Base-by-base conservation (phyloP, 2,888 invertebrate species). In the Trachelus troglodyta region DNA sequence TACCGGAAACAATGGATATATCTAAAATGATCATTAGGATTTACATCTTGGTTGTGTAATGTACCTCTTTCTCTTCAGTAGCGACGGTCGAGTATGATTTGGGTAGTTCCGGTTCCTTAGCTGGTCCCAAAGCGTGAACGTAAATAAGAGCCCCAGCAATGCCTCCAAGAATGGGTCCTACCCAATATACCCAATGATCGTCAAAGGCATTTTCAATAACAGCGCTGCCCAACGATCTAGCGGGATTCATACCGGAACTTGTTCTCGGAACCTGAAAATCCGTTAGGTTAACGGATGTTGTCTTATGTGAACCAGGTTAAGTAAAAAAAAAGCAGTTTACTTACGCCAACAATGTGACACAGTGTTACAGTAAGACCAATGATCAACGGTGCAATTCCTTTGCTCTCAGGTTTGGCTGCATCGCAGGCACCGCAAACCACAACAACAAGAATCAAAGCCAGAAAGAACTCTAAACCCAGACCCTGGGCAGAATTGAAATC, bases 241-340 rank as follows among this genome's bases (percentile, higher is more conserved):
- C 98, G 0, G 98, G 97, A 92, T 98, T 98, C 98, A 98, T 98
- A 86, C 97, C 96, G 69, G 97, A 94, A 73, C 98, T 97, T 12
- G 98, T 98, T 85, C 92, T 93, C 69, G 92, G 92, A 68, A 94
- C 90, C 94, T 94, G 90, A 11, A 88, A 78, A 77, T 23, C 56
- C 75, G 75, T 40, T 31, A 35, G 56, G 56, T 56, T 23, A 56
- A 56, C 56, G 9, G 23, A 23, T 23, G 56, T 9, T 56, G 56
- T 56, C 2, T 23, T 23, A 23, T 23, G 56, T 56, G 56, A 56
- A 56, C 56, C 56, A 56, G 56, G 23, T 56, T 56, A 56, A 23
- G 2, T 56, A 40, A 74, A 69, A 73, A 33, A 68, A 4, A 35
- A 35, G 35, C 23, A 23, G 56, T 34, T 74, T 37, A 92, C 95